These are phyloP conservation scores for Dipus sagitta DNA, from an alignment of 2,797 vertebrate species.

Conservation along the genomic window DNA sequence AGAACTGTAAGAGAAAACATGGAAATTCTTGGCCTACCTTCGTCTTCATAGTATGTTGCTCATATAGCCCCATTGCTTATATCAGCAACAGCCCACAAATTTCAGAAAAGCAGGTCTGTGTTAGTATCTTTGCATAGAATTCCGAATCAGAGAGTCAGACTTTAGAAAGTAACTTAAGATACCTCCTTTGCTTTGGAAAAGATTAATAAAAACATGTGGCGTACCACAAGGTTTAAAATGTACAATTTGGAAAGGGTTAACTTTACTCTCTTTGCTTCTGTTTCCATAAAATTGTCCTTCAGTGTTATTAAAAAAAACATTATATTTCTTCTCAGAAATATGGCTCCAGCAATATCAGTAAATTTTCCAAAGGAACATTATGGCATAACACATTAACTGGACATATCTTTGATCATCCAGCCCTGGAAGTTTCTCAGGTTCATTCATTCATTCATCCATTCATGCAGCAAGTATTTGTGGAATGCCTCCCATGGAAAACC, in stretches of 20 bases:
- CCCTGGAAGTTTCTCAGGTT: constrained; percentile 28
- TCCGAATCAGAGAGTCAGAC: constrained; percentile 35
- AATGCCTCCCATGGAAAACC: constrained; percentile 39
- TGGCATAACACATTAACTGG: neutral
- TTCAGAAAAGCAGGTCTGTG: constrained; percentile 1
- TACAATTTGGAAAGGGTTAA: constrained; percentile 15
- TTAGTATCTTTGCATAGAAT: neutral
- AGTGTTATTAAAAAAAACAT: neutral
- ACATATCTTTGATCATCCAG: neutral
- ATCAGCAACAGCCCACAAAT: neutral
- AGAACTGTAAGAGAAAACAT: neutral
- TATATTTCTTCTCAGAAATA: neutral
- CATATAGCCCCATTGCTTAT: neutral
- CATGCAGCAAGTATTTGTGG: constrained; percentile 39
- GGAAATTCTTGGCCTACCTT: neutral
- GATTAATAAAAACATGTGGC: constrained; percentile 6
- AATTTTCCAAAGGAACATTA: neutral
- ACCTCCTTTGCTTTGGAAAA: neutral
- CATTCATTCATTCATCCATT: neutral
- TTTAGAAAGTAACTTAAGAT: constrained; percentile 1
- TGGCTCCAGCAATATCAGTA: neutral
- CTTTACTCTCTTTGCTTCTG: constrained; percentile 41
- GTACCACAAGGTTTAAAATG: neutral
- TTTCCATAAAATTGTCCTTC: neutral
- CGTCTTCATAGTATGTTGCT: neutral